phyloP scores from a whole-genome alignment of 2,888 invertebrate species.

The Parnassius glacialis region DNA sequence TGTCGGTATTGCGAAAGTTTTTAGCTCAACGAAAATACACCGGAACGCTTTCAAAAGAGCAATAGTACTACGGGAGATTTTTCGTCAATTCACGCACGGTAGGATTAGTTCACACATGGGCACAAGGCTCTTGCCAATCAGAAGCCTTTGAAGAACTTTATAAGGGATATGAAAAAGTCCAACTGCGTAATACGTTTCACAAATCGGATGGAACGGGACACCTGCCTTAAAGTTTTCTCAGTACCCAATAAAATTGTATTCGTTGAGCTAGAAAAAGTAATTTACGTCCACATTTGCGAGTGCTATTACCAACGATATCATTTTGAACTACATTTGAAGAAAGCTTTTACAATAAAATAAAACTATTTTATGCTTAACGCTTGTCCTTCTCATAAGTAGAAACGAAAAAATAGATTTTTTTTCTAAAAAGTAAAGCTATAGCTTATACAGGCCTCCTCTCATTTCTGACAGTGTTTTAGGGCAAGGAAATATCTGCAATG shows the following conservation, averaged over 20 bases:
- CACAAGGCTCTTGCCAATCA: slow-evolving; percentile 53
- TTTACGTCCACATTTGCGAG: slow-evolving; percentile 12
- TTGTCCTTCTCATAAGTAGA: too few species aligned
- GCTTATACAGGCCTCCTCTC: too few species aligned
- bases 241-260: slow-evolving; percentile 25
- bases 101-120: slow-evolving; percentile 65
- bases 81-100: slow-evolving; percentile 46
- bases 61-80: slow-evolving; percentile 58
- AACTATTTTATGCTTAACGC: too few species aligned
- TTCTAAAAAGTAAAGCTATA: too few species aligned
- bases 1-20: slow-evolving; percentile 75
- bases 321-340: too few species aligned
- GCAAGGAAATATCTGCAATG: too few species aligned
- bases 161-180: slow-evolving; percentile 37
- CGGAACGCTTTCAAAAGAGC: slow-evolving; percentile 77
- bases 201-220: slow-evolving; percentile 28
- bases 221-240: slow-evolving; percentile 25
- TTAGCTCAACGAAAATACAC: slow-evolving; percentile 76
- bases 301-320: too few species aligned
- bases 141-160: slow-evolving; percentile 56
- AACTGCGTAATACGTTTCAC: slow-evolving; percentile 29
- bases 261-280: slow-evolving; percentile 25
- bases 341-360: too few species aligned
- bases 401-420: too few species aligned
- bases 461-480: too few species aligned